A percentile compares a stretch with the other conserved stretches of the same genome.
Evolutionary conservation across 2,888 invertebrate species (phyloP).

Genomic region (Ophioninae sp.): DNA sequence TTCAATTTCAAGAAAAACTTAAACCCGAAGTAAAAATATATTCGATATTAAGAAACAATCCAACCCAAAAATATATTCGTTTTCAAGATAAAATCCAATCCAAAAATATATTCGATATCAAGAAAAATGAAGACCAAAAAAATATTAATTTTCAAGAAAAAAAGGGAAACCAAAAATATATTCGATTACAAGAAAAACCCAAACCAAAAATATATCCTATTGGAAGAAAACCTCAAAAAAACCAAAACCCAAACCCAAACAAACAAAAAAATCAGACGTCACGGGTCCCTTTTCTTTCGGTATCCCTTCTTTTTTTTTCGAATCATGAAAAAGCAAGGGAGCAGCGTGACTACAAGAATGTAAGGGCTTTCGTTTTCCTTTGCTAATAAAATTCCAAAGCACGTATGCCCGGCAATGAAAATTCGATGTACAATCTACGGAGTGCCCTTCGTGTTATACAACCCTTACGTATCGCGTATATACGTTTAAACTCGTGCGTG

Average conservation of each 20-base stretch:
- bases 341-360: slow-evolving; percentile 20
- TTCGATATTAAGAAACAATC: neutral
- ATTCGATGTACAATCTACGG: slow-evolving; percentile 56
- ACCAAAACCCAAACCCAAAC: too few species aligned
- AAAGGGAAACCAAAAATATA: neutral
- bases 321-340: neutral
- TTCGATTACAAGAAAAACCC: neutral
- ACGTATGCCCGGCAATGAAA: slow-evolving; percentile 62
- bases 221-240: too few species aligned
- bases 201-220: too few species aligned
- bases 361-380: slow-evolving; percentile 22
- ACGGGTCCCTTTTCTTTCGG: neutral
- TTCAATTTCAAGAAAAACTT: too few species aligned
- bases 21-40: neutral
- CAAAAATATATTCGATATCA: neutral
- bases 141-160: too few species aligned
- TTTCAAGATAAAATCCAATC: neutral
- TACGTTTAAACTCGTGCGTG: neutral
- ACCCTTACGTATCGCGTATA: slow-evolving; percentile 12
- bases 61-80: too few species aligned
- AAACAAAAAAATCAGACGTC: neutral
- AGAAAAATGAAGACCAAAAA: neutral
- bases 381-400: slow-evolving; percentile 53
- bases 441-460: slow-evolving; percentile 28
- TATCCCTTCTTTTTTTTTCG: neutral